Evolutionary conservation across 1,140 invertebrate species (phyloP).

Genomic region (Monochamus saltuarius): DNA sequence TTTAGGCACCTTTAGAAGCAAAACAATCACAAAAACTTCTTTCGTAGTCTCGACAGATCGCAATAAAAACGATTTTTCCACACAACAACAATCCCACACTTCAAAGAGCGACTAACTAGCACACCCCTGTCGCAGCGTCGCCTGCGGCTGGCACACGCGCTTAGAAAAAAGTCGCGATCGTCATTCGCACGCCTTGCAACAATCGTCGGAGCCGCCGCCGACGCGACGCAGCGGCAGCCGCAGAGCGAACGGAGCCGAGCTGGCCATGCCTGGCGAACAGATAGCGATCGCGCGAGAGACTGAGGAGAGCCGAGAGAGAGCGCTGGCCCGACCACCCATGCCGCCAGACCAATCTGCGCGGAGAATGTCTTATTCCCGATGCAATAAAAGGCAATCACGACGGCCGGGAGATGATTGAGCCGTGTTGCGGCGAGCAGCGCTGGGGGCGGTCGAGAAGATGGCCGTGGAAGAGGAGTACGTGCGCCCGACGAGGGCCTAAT

Average conservation of each 20-base stretch:
- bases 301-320: conserved; percentile 5
- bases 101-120: too few species aligned
- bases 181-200: conserved; percentile 10
- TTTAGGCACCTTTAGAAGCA: too few species aligned
- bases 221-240: conserved; percentile 4
- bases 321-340: conserved; percentile 45
- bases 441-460: conserved; percentile 34
- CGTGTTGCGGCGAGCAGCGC: conserved; percentile 34
- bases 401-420: conserved; percentile 48
- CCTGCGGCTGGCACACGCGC: not conserved
- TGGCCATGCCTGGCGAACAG: conserved; percentile 18
- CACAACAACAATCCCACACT: too few species aligned
- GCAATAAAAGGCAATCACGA: conserved; percentile 49
- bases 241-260: conserved; percentile 31
- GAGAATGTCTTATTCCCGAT: conserved; percentile 50
- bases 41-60: too few species aligned
- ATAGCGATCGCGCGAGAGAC: conserved; percentile 25
- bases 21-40: too few species aligned
- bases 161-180: not conserved
- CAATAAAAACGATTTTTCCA: too few species aligned
- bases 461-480: conserved; percentile 35
- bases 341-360: conserved; percentile 49
- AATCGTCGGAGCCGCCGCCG: conserved; percentile 12
- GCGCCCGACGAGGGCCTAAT: conserved; percentile 36
- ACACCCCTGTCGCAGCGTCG: not conserved